Conservation (phyloP, 2,888 invertebrate genomes). For the Sarcophaga subvicina region DNA sequence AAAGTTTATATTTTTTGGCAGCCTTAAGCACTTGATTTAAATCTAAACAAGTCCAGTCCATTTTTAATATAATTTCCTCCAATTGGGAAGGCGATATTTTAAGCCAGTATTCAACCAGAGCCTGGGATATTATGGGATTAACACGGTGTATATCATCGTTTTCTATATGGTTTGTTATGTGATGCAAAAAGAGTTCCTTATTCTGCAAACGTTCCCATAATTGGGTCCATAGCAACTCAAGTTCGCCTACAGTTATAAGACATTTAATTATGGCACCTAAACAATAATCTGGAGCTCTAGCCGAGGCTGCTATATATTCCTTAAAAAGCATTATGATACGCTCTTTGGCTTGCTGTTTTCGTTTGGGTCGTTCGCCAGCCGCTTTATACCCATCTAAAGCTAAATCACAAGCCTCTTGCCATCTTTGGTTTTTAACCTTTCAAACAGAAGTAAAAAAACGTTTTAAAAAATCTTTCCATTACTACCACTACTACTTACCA, state of each 20-base stretch:
- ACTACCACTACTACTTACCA: constrained; percentile 80
- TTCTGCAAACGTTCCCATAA: constrained; percentile 84
- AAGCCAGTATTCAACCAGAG: constrained; percentile 87
- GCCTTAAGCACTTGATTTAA: constrained; percentile 86
- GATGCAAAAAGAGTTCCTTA: constrained; percentile 85
- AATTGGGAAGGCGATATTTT: constrained; percentile 84
- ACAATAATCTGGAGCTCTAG: constrained; percentile 80
- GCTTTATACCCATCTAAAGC: constrained; percentile 82
- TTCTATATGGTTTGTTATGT: constrained; percentile 87
- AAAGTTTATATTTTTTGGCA: constrained; percentile 79
- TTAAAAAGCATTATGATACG: constrained; percentile 82
- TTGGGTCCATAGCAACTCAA: constrained; percentile 85
- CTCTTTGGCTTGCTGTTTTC: constrained; percentile 81
- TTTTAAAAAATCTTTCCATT: neutral
- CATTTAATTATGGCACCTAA: constrained; percentile 80
- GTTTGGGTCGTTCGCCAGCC: constrained; percentile 80
- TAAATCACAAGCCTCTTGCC: constrained; percentile 84
- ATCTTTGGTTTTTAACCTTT: constrained; percentile 82
- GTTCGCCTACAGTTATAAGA: constrained; percentile 79
- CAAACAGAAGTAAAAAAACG: neutral
- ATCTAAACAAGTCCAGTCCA: constrained; percentile 89
- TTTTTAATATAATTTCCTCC: constrained; percentile 87
- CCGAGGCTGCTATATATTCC: constrained; percentile 81
- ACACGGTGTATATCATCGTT: constrained; percentile 85
- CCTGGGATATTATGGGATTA: constrained; percentile 88